These are phyloP conservation scores for Malurus leucopterus DNA, from an alignment of 2,797 vertebrate genomes.

Conservation along the genomic window DNA sequence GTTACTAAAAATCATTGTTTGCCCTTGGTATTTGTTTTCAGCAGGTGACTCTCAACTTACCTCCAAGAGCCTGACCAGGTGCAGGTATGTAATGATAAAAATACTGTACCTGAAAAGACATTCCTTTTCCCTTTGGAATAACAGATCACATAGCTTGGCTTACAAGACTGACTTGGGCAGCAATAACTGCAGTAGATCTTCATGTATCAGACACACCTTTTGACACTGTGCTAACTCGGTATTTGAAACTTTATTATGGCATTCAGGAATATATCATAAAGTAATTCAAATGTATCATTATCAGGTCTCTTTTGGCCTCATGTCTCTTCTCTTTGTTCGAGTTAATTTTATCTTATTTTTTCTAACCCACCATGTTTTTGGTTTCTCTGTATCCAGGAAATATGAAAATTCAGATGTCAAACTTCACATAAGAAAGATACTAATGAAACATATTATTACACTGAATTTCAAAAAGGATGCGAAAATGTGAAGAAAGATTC, in stretches of 20 bases:
- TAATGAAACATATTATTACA: neutral
- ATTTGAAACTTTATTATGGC: neutral
- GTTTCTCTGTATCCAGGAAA: neutral
- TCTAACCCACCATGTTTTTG: neutral
- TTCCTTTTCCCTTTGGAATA: neutral
- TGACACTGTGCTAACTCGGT: neutral
- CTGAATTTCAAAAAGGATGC: neutral
- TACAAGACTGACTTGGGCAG: neutral
- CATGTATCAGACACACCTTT: neutral
- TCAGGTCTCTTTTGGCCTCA: neutral
- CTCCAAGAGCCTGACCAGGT: neutral
- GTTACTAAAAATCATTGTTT: neutral
- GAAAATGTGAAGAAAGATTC: neutral
- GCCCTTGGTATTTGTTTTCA: neutral
- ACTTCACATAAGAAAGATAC: neutral
- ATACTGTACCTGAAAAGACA: neutral
- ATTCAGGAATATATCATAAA: neutral
- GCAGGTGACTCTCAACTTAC: neutral
- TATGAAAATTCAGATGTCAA: neutral
- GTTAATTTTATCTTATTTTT: neutral
- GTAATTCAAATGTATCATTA: neutral
- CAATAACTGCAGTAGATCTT: neutral
- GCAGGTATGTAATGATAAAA: neutral
- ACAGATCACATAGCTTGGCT: neutral
- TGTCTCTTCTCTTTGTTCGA: neutral